A percentile compares a stretch with the other conserved stretches of the same genome.
These are phyloP conservation scores for Euleptes europaea DNA, from an alignment of 2,113 vertebrate species.

Conservation along the genomic window DNA sequence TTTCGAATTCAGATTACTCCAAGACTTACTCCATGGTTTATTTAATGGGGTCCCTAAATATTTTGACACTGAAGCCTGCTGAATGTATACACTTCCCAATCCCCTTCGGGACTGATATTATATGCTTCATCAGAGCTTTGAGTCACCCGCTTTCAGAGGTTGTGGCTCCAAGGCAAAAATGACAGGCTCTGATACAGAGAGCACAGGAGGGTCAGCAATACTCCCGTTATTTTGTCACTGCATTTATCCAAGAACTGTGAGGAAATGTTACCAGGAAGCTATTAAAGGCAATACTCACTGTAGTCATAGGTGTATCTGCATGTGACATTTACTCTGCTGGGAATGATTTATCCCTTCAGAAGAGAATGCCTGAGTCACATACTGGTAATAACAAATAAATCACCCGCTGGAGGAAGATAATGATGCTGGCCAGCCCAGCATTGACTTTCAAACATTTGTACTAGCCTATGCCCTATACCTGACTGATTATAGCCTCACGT, in stretches of 20 bases:
- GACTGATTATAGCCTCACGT: constrained; percentile 5
- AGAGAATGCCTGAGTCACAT: constrained; percentile 65
- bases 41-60: neutral
- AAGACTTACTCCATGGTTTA: neutral
- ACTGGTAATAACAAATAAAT: constrained; percentile 66
- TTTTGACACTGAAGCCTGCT: constrained; percentile 8
- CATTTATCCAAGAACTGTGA: constrained; percentile 47
- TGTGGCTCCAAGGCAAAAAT: neutral
- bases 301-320: constrained; percentile 54
- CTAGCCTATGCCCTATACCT: constrained; percentile 20
- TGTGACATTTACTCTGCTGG: constrained; percentile 66
- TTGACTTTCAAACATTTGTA: constrained; percentile 30
- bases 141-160: constrained; percentile 50
- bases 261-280: constrained; percentile 58
- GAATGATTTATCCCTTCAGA: constrained; percentile 70
- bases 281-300: constrained; percentile 64
- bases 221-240: constrained; percentile 55
- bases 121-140: constrained; percentile 38
- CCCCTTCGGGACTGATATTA: constrained; percentile 47
- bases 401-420: constrained; percentile 52
- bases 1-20: neutral
- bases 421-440: constrained; percentile 20
- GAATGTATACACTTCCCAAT: constrained; percentile 30
- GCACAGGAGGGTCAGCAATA: constrained; percentile 35
- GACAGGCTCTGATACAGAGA: constrained; percentile 56